Evolutionary conservation across 1,140 invertebrate genomes (phyloP).

Genomic region (Eciton burchellii): DNA sequence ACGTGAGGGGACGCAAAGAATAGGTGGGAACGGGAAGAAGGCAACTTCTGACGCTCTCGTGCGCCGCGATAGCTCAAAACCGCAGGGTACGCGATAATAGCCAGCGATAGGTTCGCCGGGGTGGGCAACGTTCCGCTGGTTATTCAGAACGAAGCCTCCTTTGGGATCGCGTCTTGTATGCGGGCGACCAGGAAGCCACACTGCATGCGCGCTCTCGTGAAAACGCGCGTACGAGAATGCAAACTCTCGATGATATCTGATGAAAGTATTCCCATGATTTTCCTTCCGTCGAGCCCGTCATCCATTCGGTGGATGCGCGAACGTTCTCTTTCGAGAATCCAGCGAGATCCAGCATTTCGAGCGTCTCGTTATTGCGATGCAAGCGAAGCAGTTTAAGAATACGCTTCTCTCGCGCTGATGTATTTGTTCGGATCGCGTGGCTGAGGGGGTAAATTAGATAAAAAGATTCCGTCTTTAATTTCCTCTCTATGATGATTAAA

Average conservation of each 20-base stretch:
- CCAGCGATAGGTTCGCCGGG: constrained; percentile 75
- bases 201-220: background rate
- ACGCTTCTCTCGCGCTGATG: background rate
- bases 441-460: background rate
- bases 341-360: background rate
- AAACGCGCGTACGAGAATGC: too few relatives aligned
- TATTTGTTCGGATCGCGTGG: background rate
- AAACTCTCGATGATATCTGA: constrained; percentile 18
- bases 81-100: constrained; percentile 81
- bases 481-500: background rate
- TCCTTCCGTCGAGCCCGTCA: background rate
- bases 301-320: too few relatives aligned
- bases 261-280: constrained; percentile 37
- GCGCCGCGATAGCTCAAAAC: constrained; percentile 77
- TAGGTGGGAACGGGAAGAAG: constrained; percentile 51
- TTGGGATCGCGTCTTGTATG: constrained; percentile 58
- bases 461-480: constrained; percentile 9
- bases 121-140: constrained; percentile 67
- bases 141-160: constrained; percentile 59
- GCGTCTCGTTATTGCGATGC: background rate
- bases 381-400: constrained; percentile 36
- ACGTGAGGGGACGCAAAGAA: background rate
- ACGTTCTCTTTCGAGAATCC: constrained; percentile 30
- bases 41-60: constrained; percentile 60
- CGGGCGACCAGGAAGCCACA: constrained; percentile 16